Evolutionary conservation across 2,113 vertebrate species (phyloP).

Genomic region (Hyperopisus bebe): DNA sequence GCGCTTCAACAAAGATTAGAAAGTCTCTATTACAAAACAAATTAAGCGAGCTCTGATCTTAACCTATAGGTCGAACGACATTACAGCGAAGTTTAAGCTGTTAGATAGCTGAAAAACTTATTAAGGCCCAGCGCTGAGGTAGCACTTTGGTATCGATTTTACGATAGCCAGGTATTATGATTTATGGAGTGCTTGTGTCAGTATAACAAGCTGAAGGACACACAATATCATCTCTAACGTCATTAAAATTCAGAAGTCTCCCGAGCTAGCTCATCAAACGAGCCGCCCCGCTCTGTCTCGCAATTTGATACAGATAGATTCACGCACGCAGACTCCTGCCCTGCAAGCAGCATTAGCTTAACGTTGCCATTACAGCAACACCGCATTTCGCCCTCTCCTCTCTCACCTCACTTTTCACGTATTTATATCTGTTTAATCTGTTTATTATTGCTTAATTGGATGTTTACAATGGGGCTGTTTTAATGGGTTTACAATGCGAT

Average conservation of each 20-base stretch:
- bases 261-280: constrained; percentile 94
- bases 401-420: neutral
- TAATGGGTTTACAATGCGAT: constrained; percentile 10
- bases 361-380: neutral
- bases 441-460: constrained; percentile 4
- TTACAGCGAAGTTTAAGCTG: constrained; percentile 93
- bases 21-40: constrained; percentile 99
- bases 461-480: neutral
- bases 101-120: constrained; percentile 92
- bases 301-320: constrained; percentile 50
- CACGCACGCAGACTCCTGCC: constrained; percentile 16
- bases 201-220: constrained; percentile 99
- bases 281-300: constrained; percentile 75
- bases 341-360: neutral
- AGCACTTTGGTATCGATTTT: constrained; percentile 99
- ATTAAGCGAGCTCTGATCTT: constrained; percentile 95
- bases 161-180: constrained; percentile 99
- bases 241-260: constrained; percentile 99
- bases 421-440: constrained; percentile 8
- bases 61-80: constrained; percentile 86
- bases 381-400: neutral
- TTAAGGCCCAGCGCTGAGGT: constrained; percentile 96
- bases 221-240: constrained; percentile 99
- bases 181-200: constrained; percentile 99
- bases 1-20: constrained; percentile 94